Evolutionary conservation across 1,140 invertebrate genomes (phyloP).

Genomic region (Drosophila leontia): DNA sequence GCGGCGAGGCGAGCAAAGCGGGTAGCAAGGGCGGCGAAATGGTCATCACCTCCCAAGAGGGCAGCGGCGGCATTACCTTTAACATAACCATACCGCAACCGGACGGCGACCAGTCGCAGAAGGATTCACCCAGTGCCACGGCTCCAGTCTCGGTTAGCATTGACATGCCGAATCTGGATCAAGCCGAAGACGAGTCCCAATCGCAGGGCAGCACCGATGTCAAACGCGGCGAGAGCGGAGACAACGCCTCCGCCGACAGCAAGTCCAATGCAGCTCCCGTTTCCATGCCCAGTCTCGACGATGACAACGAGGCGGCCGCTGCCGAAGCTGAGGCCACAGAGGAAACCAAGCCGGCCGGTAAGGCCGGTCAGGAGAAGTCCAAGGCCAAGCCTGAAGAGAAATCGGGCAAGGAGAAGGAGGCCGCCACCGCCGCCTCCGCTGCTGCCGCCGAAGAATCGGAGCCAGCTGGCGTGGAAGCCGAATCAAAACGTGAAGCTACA

Average conservation of each 20-base stretch:
- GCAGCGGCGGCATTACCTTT: slow-evolving; percentile 83
- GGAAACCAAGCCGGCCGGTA: slow-evolving; percentile 45
- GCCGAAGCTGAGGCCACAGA: slow-evolving; percentile 42
- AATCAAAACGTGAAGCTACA: slow-evolving; percentile 41
- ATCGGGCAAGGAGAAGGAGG: slow-evolving; percentile 52
- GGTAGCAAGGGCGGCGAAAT: slow-evolving; percentile 62
- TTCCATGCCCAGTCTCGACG: slow-evolving; percentile 84
- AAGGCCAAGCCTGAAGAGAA: slow-evolving; percentile 43
- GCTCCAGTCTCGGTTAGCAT: slow-evolving; percentile 80
- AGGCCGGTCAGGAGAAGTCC: slow-evolving; percentile 34
- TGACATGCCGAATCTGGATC: slow-evolving; percentile 82
- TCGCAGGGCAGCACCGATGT: slow-evolving; percentile 58
- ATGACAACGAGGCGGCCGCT: slow-evolving; percentile 75
- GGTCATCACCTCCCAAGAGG: slow-evolving; percentile 83
- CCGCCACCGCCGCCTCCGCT: slow-evolving; percentile 6
- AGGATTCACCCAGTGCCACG: slow-evolving; percentile 66
- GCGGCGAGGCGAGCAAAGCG: slow-evolving; percentile 42
- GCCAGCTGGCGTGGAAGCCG: slow-evolving; percentile 16
- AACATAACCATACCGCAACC: slow-evolving; percentile 84
- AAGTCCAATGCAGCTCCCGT: slow-evolving; percentile 72
- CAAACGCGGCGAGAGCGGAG: slow-evolving; percentile 33
- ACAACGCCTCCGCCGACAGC: slow-evolving; percentile 36
- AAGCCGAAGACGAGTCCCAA: slow-evolving; percentile 79
- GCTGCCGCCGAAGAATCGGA: slow-evolving; percentile 31
- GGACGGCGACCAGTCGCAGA: slow-evolving; percentile 68